phyloP scores from a whole-genome alignment of 2,797 vertebrate species.

The Neostethus bicornis region DNA sequence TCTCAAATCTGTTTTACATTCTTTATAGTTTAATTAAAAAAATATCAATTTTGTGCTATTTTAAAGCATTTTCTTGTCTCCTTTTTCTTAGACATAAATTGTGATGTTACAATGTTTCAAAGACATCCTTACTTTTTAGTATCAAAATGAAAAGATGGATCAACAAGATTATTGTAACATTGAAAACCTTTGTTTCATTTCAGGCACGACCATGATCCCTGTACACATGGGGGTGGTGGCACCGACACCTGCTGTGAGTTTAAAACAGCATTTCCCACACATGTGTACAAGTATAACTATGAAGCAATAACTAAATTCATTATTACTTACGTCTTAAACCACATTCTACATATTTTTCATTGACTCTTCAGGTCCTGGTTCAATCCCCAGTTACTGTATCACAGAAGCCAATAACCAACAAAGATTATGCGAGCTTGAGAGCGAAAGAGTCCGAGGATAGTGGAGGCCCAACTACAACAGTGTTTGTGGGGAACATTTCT shows the following conservation, averaged over 20 bases:
- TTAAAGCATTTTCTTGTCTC: no score
- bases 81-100: no score
- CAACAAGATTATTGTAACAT: no score
- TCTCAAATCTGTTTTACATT: no score
- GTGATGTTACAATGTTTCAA: no score
- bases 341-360: background rate
- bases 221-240: conserved; percentile 98
- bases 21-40: no score
- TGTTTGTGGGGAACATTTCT: conserved; percentile 98
- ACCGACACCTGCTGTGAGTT: conserved; percentile 87
- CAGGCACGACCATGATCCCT: conserved; percentile 98
- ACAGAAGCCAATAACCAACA: conserved; percentile 88
- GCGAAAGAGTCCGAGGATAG: conserved; percentile 87
- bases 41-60: no score
- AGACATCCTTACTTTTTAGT: no score
- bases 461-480: conserved; percentile 93
- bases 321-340: background rate
- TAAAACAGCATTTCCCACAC: conserved; percentile 6
- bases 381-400: conserved; percentile 90
- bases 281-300: background rate
- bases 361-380: conserved; percentile 81
- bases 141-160: no score
- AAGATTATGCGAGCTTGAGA: conserved; percentile 82
- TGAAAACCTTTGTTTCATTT: no score
- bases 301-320: background rate